Evolutionary conservation across 2,888 invertebrate genomes (phyloP), one percentile per base, ranked within the genome.

Genomic region (Ichneumon xanthorius): DNA sequence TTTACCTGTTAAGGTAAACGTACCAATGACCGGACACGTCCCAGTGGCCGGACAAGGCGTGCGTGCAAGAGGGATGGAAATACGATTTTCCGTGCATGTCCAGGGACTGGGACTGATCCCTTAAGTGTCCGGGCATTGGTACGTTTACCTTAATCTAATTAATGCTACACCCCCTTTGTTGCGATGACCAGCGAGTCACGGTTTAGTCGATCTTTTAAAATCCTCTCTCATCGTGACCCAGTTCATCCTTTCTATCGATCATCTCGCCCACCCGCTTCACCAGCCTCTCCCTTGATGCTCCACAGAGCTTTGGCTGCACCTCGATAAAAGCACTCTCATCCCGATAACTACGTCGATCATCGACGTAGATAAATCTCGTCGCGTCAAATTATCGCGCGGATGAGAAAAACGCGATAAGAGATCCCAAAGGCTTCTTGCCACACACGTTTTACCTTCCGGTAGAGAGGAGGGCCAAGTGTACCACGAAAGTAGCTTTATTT

Each of bases 291-390:
- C 63, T 63, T 63, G 48, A 63, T 58, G 63, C 45, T 75, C 16
- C 48, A 40, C 75, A 75, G 63, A 61, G 26, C 61, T 63, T 40
- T 33, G 48, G 63, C 75, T 58, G 58, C 58, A n/a, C 63, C 16
- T 30, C 75, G 75, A 75, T 75, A 75, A 75, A 63, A 63, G 63
- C 61, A 75, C 75, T 75, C 75, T 75, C 75, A 63, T 75, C 48
- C 30, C 61, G 75, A 63, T 48, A 75, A 63, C 48, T 70, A 63
- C 61, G 61, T 79, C 63, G 79, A 79, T 79, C 79, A 79, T 77
- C 80, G 68, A 68, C 48, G 30, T 71, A 33, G 73, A 75, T 75
- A 81, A 75, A 81, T 68, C 75, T 75, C 80, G 50, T 75, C 68
- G 33, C 63, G 75, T 48, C 70, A 50, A 71, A 79, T 79, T 79